A percentile compares a stretch with the other conserved stretches of the same genome.
Evolutionary conservation across 2,888 invertebrate species (phyloP).

Genomic region (Pollenia amentaria): DNA sequence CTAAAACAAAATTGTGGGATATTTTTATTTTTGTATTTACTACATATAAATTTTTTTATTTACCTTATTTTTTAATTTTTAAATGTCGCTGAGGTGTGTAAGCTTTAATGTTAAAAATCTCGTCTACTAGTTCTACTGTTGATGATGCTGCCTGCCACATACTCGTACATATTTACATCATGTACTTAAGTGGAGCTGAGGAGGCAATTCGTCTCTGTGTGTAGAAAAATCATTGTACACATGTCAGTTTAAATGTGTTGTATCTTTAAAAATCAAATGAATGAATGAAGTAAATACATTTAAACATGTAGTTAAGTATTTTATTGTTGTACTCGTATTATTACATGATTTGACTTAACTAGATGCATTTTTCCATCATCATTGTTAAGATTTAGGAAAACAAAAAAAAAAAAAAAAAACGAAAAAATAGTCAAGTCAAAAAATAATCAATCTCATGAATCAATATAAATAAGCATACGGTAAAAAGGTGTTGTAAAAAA

Average conservation of each 20-base stretch:
- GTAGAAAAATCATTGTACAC: slow-evolving; percentile 15
- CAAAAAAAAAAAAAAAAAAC: not conserved
- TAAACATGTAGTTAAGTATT: slow-evolving; percentile 30
- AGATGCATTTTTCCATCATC: slow-evolving; percentile 66
- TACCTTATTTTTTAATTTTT: slow-evolving; percentile 29
- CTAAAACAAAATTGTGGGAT: slow-evolving; percentile 67
- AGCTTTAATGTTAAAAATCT: slow-evolving; percentile 72
- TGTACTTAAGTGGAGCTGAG: not conserved
- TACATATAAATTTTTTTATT: slow-evolving; percentile 5
- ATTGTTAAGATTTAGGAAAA: slow-evolving; percentile 35
- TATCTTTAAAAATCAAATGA: not conserved
- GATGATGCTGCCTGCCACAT: slow-evolving; percentile 2
- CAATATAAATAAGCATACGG: slow-evolving; percentile 59
- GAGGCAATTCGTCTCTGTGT: slow-evolving; percentile 13
- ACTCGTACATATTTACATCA: not conserved
- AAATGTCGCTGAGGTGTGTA: slow-evolving; percentile 72
- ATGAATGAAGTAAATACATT: slow-evolving; percentile 22
- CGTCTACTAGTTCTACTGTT: slow-evolving; percentile 59
- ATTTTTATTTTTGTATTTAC: slow-evolving; percentile 46
- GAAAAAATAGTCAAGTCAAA: slow-evolving; percentile 13
- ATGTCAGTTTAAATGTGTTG: slow-evolving; percentile 30
- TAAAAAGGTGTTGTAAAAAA: not conserved
- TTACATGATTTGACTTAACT: slow-evolving; percentile 72
- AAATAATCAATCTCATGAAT: slow-evolving; percentile 70
- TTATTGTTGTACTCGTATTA: slow-evolving; percentile 61